Evolutionary conservation across 2,888 invertebrate genomes (phyloP), one percentile per base, ranked within the genome.

Genomic region (Deilephila porcellus): DNA sequence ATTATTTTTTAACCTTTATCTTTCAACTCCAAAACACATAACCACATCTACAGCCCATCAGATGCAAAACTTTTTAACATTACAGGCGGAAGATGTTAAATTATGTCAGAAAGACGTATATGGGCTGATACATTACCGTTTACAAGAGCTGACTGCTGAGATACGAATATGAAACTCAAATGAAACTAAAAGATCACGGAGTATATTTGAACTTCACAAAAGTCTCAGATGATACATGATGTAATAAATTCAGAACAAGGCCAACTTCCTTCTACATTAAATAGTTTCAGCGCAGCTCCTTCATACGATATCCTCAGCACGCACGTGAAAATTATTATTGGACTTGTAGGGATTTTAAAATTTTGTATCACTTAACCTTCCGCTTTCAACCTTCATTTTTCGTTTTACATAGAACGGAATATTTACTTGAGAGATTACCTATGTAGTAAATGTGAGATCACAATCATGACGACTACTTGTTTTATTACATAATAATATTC

Each of bases 241-340:
- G 67, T 52, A 52, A 67, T 67, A 67, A 78, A 80, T 73, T 77
- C 73, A 75, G 80, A 76, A 74, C 79, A 74, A 71, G 74, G 64
- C 76, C 72, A 79, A 81, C 75, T 81, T 78, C 29, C 75, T 74
- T 77, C 73, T 67, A 73, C 67, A 76, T 76, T 75, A 76, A 79
- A 78, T 82, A 76, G 77, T 75, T 76, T 62, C 73, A 70, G 34
- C 71, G 73, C 64, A 67, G 45, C 45, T 77, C 72, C 64, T 75
- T 73, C 74, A 73, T 73, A 72, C 67, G 75, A 75, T 71, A 75
- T 29, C 25, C 67, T 67, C 67, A 77, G 71, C 64, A 72, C 14
- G 71, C 67, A 71, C 71, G 32, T 64, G 6, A 73, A 77, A 56
- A 63, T 67, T 72, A 67, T 72, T 73, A 63, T 63, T 73, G 62